Base-by-base conservation (phyloP, 2,797 vertebrate species). In the Gobio occitaniae region DNA sequence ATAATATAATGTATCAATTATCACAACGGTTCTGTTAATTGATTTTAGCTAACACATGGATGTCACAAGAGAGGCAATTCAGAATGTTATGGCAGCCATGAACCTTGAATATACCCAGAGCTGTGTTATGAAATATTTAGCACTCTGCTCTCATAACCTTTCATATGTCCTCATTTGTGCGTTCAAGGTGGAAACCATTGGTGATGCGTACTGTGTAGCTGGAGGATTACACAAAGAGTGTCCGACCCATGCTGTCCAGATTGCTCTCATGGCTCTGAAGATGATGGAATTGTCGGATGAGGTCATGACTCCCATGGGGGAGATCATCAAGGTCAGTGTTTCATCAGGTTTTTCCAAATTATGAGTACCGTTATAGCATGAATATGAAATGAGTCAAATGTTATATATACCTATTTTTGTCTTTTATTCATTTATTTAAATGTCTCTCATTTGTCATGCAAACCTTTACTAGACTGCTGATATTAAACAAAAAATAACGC, bases 211-310 rank as follows among this genome's bases (percentile, higher is more conserved):
- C 86, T 99, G 98, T 91, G 98, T 99, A 6, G 98, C 97, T 50
- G 98, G 97, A 81, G 98, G 98, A 32, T 94, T 99, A 38, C 98
- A 99, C 92, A 99, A 95, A 91, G 97, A 98, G 91, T 98, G 97
- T 65, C 96, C 97, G 69, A 98, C 95, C 2, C 98, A 99, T 0
- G 98, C 98, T 2, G 94, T 97, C 86, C 98, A 98, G 89, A 97
- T 99, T 89, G 97, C 98, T 6, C 92, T 97, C 87, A 99, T 99
- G 98, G 97, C 98, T 65, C 92, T 99, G 91, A 99, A 97, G 94
- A 99, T 99, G 98, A 99, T 99, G 96, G 98, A 98, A 88, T 96
- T 99, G 50, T 99, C 98, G 54, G 94, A 96, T 25, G 96, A 98
- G 86, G 98, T 99, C 87, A 96, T 94, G 93, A 98, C 98, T 83